Conservation (phyloP, 2,797 vertebrate genomes). For the Takifugu ocellatus region DNA sequence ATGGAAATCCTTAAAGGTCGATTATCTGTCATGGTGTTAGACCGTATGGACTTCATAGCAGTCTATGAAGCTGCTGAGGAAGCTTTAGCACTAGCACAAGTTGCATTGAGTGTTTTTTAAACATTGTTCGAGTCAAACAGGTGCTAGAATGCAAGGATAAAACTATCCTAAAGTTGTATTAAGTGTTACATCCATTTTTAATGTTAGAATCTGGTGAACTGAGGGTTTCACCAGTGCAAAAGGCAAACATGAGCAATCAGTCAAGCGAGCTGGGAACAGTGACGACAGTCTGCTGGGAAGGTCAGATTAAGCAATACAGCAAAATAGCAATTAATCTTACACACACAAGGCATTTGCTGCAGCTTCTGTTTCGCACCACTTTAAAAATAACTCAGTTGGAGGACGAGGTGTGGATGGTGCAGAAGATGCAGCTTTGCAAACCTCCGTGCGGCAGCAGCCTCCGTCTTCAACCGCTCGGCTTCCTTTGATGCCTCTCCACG, state of each 20-base stretch:
- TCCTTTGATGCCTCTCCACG: slow-evolving; percentile 56
- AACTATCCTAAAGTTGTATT: too few relatives aligned
- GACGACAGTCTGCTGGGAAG: slow-evolving; percentile 2
- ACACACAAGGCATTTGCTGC: slow-evolving; percentile 1
- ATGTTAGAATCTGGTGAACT: too few relatives aligned
- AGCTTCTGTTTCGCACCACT: not conserved
- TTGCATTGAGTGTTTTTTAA: too few relatives aligned
- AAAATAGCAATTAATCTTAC: not conserved
- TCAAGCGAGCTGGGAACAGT: not conserved
- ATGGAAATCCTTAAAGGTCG: slow-evolving; percentile 3
- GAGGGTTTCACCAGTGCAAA: too few relatives aligned
- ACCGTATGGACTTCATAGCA: too few relatives aligned
- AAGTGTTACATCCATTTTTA: too few relatives aligned
- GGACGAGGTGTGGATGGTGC: slow-evolving; percentile 15
- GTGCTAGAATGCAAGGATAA: too few relatives aligned
- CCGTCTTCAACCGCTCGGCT: slow-evolving; percentile 43
- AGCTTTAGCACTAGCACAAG: not conserved
- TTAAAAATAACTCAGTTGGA: slow-evolving; percentile 24
- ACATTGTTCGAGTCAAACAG: too few relatives aligned
- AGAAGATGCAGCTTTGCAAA: slow-evolving; percentile 36
- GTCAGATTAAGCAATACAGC: slow-evolving; percentile 4
- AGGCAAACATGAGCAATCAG: not conserved
- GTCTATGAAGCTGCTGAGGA: not conserved
- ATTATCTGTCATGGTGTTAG: too few relatives aligned
- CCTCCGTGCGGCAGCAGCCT: slow-evolving; percentile 28